These are phyloP conservation scores for Melanotaenia nigrans DNA, from an alignment of 2,797 vertebrate genomes.

Conservation along the genomic window DNA sequence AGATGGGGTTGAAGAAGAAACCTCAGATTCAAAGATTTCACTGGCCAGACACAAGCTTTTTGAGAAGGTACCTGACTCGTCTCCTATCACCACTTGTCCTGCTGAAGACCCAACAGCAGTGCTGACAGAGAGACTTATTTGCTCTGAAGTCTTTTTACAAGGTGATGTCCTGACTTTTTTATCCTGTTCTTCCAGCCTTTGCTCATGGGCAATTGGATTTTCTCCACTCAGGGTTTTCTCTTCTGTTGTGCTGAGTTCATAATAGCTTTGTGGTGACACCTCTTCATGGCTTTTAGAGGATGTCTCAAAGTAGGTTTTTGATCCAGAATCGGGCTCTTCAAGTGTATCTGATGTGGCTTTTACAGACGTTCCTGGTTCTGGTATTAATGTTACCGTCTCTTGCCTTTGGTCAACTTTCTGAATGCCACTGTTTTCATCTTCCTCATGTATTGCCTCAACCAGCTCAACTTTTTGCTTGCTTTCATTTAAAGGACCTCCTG, in stretches of 20 bases:
- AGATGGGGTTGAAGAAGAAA: slow-evolving; percentile 36
- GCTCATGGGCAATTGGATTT: slow-evolving; percentile 2
- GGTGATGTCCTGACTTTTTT: slow-evolving; percentile 4
- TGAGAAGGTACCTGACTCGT: slow-evolving; percentile 27
- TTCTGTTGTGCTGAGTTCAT: slow-evolving; percentile 87
- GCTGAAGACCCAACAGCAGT: slow-evolving; percentile 29
- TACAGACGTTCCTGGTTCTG: slow-evolving; percentile 19
- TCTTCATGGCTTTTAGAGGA: slow-evolving; percentile 82
- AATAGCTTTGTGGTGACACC: slow-evolving; percentile 84
- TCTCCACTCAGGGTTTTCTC: slow-evolving; percentile 52
- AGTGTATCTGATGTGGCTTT: slow-evolving; percentile 22
- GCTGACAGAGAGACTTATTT: slow-evolving; percentile 61
- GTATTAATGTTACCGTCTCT: slow-evolving; percentile 24
- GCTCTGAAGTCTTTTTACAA: slow-evolving; percentile 45
- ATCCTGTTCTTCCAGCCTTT: slow-evolving; percentile 29
- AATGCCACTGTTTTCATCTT: slow-evolving; percentile 4
- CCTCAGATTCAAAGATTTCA: slow-evolving; percentile 55
- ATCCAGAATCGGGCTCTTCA: slow-evolving; percentile 5
- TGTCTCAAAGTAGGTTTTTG: slow-evolving; percentile 88
- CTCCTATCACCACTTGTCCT: slow-evolving; percentile 9
- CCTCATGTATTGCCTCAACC: neutral
- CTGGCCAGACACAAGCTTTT: slow-evolving; percentile 50
- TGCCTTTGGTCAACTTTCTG: slow-evolving; percentile 26
- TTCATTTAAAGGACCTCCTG: slow-evolving; percentile 20
- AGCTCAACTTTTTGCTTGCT: slow-evolving; percentile 3